A percentile compares a stretch with the other conserved stretches of the same genome.
phyloP scores from a whole-genome alignment of 2,113 vertebrate genomes.

The Phylloscopus trochiloides region DNA sequence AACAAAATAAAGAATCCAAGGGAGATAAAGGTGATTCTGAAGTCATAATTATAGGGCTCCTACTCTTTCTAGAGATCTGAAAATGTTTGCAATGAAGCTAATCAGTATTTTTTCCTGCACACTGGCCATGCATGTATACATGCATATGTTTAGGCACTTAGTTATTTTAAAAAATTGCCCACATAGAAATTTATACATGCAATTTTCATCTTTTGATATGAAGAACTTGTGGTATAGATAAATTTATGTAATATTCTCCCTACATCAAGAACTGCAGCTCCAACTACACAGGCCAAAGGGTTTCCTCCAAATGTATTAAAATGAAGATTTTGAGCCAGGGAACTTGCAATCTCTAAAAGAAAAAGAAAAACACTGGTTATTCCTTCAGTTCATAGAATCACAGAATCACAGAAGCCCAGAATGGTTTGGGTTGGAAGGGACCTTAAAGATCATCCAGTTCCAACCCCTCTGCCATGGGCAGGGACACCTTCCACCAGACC shows the following conservation, averaged over 20 bases:
- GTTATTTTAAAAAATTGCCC: background rate
- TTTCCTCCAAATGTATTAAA: conserved; percentile 93
- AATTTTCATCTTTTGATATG: background rate
- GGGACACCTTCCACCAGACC: accelerated
- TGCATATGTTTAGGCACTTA: background rate
- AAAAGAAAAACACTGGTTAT: background rate
- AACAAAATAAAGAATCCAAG: background rate
- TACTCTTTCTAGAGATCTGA: background rate
- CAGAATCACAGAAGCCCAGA: background rate
- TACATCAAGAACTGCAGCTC: conserved; percentile 89
- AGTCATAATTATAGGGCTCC: background rate
- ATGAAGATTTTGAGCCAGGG: conserved; percentile 75
- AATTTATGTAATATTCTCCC: background rate
- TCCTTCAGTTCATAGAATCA: background rate
- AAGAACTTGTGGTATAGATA: background rate
- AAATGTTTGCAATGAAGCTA: background rate
- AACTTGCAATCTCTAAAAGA: conserved; percentile 83
- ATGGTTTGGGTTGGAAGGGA: background rate
- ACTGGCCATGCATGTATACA: background rate
- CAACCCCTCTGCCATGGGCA: accelerated
- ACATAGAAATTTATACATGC: background rate
- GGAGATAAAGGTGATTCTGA: background rate
- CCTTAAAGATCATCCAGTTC: background rate
- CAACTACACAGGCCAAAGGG: conserved; percentile 83
- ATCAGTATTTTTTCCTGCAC: background rate